Conservation (phyloP, 1,140 invertebrate genomes). For the Neodiprion virginianus region DNA sequence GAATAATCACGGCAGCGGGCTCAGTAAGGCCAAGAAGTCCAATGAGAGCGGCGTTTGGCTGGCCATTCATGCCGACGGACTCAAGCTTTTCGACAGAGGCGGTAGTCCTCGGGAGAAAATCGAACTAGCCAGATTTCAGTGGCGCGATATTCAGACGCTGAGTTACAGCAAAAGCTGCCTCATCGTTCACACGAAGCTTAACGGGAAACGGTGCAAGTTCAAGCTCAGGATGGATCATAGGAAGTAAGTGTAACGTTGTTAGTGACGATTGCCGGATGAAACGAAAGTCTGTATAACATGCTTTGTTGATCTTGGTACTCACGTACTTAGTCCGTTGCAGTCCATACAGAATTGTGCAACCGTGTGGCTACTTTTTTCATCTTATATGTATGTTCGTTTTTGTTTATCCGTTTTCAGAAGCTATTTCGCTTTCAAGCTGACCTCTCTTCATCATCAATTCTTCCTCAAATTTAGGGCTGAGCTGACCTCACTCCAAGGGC, state of each 20-base stretch:
- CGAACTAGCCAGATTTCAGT: conserved; percentile 59
- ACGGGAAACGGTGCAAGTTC: conserved; percentile 72
- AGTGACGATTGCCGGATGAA: background rate
- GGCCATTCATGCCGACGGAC: conserved; percentile 54
- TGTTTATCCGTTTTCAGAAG: conserved; percentile 62
- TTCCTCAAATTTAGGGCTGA: conserved; percentile 75
- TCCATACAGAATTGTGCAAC: no score
- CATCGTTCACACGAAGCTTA: conserved; percentile 67
- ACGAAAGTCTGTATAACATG: background rate
- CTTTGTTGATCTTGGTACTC: background rate
- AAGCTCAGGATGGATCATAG: conserved; percentile 77
- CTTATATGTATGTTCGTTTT: background rate
- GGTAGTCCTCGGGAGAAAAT: conserved; percentile 48
- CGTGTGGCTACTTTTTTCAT: conserved; percentile 6
- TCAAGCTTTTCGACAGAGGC: conserved; percentile 53
- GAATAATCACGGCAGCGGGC: conserved; percentile 35
- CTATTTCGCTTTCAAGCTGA: conserved; percentile 76
- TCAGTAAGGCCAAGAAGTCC: conserved; percentile 40
- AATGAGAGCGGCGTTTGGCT: conserved; percentile 59
- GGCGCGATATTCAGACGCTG: conserved; percentile 77
- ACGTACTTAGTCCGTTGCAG: background rate
- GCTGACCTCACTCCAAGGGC: conserved; percentile 71
- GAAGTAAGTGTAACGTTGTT: conserved; percentile 63
- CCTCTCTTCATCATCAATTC: conserved; percentile 78
- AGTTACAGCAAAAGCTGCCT: conserved; percentile 77